Evolutionary conservation across 1,140 invertebrate genomes (phyloP).

Genomic region (Hyles euphorbiae): DNA sequence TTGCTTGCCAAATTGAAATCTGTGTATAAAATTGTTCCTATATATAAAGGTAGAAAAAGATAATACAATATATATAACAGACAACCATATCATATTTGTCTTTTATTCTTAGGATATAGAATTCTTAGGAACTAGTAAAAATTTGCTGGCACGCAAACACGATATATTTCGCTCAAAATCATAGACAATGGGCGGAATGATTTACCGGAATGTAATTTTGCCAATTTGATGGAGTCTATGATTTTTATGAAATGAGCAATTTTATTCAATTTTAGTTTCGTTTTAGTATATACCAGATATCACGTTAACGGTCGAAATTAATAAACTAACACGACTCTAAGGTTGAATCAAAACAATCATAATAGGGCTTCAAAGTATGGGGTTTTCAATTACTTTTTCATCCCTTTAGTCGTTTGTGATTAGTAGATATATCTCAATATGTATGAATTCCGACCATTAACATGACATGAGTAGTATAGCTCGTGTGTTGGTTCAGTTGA

Average conservation of each 20-base stretch:
- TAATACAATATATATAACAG: slow-evolving; percentile 6
- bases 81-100: slow-evolving; percentile 7
- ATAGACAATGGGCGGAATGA: slow-evolving; percentile 10
- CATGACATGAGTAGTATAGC: too few relatives aligned
- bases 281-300: too few relatives aligned
- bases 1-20: too few relatives aligned
- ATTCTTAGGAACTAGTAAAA: slow-evolving; percentile 18
- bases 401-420: too few relatives aligned
- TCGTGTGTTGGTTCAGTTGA: too few relatives aligned
- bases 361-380: too few relatives aligned
- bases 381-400: too few relatives aligned
- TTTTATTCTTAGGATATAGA: slow-evolving; percentile 18
- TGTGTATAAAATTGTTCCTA: not conserved
- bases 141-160: not conserved
- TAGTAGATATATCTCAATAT: too few relatives aligned
- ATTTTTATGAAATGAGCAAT: not conserved
- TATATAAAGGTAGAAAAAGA: slow-evolving; percentile 14
- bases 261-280: not conserved
- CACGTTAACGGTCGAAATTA: too few relatives aligned
- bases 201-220: not conserved
- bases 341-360: too few relatives aligned
- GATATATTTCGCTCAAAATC: not conserved
- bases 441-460: too few relatives aligned
- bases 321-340: too few relatives aligned
- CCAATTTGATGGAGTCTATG: not conserved